These are phyloP conservation scores for Ctena decussata DNA, from an alignment of 2,888 invertebrate species.

Conservation along the genomic window DNA sequence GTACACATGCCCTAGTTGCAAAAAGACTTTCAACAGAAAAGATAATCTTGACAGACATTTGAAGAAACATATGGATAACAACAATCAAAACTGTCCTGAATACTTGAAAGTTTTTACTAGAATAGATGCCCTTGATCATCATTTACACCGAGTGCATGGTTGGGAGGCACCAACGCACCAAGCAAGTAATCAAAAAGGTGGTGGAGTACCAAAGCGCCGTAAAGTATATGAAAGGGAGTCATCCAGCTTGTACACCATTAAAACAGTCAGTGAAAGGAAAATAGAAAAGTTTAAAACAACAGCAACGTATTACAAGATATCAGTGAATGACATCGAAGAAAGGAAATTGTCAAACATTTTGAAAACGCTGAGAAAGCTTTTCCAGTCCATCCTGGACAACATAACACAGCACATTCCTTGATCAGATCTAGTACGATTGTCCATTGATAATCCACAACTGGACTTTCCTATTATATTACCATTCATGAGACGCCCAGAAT, in stretches of 20 bases:
- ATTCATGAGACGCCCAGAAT: constrained; percentile 14
- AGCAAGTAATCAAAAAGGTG: background rate
- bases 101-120: constrained; percentile 2
- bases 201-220: background rate
- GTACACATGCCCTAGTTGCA: constrained; percentile 12
- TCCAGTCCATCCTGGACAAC: background rate
- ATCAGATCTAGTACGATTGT: background rate
- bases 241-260: background rate
- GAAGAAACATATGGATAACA: constrained; percentile 13
- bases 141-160: background rate
- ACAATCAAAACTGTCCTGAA: constrained; percentile 20
- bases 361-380: constrained; percentile 3
- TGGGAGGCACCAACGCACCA: background rate
- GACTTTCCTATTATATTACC: constrained; percentile 29
- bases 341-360: background rate
- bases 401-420: background rate
- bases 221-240: background rate
- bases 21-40: constrained; percentile 20
- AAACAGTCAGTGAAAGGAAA: constrained; percentile 13
- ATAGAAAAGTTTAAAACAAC: constrained; percentile 25
- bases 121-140: background rate
- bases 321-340: constrained; percentile 5
- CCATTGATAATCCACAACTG: constrained; percentile 24
- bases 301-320: constrained; percentile 15
- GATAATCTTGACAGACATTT: constrained; percentile 23